Evolutionary conservation across 2,797 vertebrate species (phyloP).

Genomic region (Eidolon dupreanum): DNA sequence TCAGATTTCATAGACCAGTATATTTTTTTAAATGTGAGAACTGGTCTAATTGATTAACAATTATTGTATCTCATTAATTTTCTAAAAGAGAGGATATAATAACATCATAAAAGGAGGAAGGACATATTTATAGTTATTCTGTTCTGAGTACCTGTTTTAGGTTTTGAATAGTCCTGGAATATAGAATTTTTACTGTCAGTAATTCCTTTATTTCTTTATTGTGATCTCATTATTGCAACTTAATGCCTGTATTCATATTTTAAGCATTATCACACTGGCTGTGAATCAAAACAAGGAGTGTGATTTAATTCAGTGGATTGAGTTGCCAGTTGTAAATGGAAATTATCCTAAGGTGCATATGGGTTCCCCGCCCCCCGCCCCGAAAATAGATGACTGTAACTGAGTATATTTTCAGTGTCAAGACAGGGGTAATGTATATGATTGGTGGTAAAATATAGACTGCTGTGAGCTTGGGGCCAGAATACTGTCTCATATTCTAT

Average conservation of each 20-base stretch:
- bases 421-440: constrained; percentile 80
- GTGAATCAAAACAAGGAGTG: constrained; percentile 75
- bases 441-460: constrained; percentile 83
- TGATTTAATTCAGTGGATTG: constrained; percentile 76
- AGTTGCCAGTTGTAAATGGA: constrained; percentile 80
- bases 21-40: not conserved
- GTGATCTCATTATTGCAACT: constrained; percentile 69
- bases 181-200: not conserved
- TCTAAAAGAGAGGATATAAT: not conserved
- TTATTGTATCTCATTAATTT: not conserved
- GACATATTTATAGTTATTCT: not conserved
- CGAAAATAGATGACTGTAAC: constrained; percentile 80
- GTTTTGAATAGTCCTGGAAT: not conserved
- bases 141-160: not conserved
- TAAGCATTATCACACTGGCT: constrained; percentile 72
- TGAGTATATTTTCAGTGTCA: constrained; percentile 83
- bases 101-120: not conserved
- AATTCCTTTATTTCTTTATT: constrained; percentile 65
- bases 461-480: constrained; percentile 74
- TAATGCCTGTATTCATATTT: constrained; percentile 64
- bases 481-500: constrained; percentile 17
- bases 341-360: constrained; percentile 75
- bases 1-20: not conserved
- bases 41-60: not conserved
- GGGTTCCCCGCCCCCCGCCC: too few relatives aligned